Percentiles rank a stretch among this genome's conserved stretches.
Evolutionary conservation across 2,888 invertebrate species (phyloP).

Genomic region (Mythimna pallens): DNA sequence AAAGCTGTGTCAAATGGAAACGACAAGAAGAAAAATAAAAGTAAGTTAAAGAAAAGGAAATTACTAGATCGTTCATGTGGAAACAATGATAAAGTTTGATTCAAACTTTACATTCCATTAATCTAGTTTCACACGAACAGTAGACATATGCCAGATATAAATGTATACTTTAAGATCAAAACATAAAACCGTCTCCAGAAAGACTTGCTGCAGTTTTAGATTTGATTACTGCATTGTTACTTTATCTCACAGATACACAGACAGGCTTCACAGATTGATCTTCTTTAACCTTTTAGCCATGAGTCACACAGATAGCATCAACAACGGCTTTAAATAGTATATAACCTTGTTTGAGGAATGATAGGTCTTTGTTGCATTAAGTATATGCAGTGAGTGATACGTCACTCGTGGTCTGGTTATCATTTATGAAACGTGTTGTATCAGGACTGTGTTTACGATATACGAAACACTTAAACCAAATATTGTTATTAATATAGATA

Average conservation of each 20-base stretch:
- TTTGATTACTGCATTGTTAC: not conserved
- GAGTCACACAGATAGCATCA: not conserved
- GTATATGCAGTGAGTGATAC: not conserved
- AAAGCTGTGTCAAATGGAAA: no score
- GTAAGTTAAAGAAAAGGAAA: not conserved
- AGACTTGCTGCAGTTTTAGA: not conserved
- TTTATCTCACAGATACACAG: not conserved
- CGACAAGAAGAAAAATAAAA: not conserved
- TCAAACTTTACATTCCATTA: no score
- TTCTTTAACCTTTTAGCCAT: not conserved
- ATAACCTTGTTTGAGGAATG: conserved; percentile 20
- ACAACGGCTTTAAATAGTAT: conserved; percentile 26
- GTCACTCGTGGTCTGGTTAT: not conserved
- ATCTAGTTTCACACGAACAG: not conserved
- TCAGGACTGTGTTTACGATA: not conserved
- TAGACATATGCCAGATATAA: no score
- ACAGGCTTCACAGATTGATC: not conserved
- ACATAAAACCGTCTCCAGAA: not conserved
- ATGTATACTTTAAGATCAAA: not conserved
- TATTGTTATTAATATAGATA: not conserved
- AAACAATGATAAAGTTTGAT: not conserved
- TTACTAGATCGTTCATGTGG: not conserved
- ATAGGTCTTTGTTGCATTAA: conserved; percentile 32
- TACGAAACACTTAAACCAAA: not conserved
- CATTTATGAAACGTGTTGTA: not conserved